Evolutionary conservation across 92 coral and sea anemone genomes (phyloP), one percentile per base, ranked within the genome.

Genomic region (Palythoa caribaeorum): DNA sequence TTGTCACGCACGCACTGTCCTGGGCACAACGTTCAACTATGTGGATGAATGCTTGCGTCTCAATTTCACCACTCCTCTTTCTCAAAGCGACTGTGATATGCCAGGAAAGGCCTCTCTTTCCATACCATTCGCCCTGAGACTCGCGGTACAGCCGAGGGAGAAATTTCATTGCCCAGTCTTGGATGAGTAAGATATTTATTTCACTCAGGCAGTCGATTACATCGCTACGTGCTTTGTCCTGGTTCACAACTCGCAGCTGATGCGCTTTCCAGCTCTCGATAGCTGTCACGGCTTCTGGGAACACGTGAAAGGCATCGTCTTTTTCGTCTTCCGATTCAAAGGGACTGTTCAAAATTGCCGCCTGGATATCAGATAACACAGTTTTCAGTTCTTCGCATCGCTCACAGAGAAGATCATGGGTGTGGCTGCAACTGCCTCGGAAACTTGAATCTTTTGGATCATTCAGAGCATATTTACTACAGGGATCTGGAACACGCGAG

Each of bases 401-500:
- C 21, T 15, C 20, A 62, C 69, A 62, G 6, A 62, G 6, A 15
- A 62, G 7, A 19, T 62, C 69, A 16, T 62, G 69, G 69, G 5
- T 17, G 21, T 62, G 69, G 8, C 7, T 8, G 69, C 35, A 62
- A 17, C 20, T 62, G 69, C 69, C 8, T 17, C 7, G 19, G 69
- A 62, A 62, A 17, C 20, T 15, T 17, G 69, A 17, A 17, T 62
- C 69, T 17, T 1, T 62, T 0, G 69, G 21, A 17, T 88, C 91
- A 47, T 88, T 91, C 17, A 91, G 86, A 6, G 91, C 89, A 88
- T 62, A 88, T 51, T 73, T 50, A 66, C 77, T 74, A 73, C 91
- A 91, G 83, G 88, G 93, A 52, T 91, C 89, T 13, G 91, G 17
- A 12, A 90, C 90, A 11, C 71, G 74, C 16, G 90, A 86, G 52